Percentiles rank a stretch among this genome's conserved stretches.
Conservation (phyloP, 37 sponge, comb jelly and placozoan genomes). For the Halichondria panicea region DNA sequence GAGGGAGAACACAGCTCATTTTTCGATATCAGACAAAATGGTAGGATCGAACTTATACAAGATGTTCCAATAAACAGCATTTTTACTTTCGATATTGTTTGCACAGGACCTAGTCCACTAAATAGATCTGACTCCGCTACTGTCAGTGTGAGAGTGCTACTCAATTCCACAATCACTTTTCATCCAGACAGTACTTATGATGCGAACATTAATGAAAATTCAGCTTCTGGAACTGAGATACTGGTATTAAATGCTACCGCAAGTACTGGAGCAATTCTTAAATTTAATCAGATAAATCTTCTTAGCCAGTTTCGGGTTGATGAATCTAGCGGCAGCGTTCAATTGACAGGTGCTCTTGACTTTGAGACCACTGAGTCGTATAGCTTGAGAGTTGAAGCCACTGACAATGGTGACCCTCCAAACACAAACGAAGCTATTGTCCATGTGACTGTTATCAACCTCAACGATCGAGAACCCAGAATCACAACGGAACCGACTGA, state of each 20-base stretch:
- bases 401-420: slow-evolving; percentile 39
- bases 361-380: slow-evolving; percentile 49
- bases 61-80: slow-evolving; percentile 3
- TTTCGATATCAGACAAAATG: slow-evolving; percentile 11
- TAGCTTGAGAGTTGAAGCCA: slow-evolving; percentile 39
- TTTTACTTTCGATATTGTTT: slow-evolving; percentile 38
- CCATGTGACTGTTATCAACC: slow-evolving; percentile 32
- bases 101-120: slow-evolving; percentile 17
- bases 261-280: slow-evolving; percentile 2
- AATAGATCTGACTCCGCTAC: slow-evolving; percentile 34
- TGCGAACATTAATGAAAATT: slow-evolving; percentile 15
- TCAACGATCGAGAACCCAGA: slow-evolving; percentile 51
- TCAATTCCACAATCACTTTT: slow-evolving; percentile 51
- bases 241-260: slow-evolving; percentile 25
- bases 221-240: neutral
- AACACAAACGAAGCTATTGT: slow-evolving; percentile 36
- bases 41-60: neutral
- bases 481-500: slow-evolving; percentile 6
- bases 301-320: slow-evolving; percentile 31
- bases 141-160: slow-evolving; percentile 25
- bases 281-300: slow-evolving; percentile 25
- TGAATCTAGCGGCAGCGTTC: slow-evolving; percentile 33
- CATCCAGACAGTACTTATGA: slow-evolving; percentile 7
- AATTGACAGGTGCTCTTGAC: slow-evolving; percentile 44
- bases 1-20: neutral